Base-by-base conservation (phyloP, 2,113 vertebrate species). In the Origma solitaria region DNA sequence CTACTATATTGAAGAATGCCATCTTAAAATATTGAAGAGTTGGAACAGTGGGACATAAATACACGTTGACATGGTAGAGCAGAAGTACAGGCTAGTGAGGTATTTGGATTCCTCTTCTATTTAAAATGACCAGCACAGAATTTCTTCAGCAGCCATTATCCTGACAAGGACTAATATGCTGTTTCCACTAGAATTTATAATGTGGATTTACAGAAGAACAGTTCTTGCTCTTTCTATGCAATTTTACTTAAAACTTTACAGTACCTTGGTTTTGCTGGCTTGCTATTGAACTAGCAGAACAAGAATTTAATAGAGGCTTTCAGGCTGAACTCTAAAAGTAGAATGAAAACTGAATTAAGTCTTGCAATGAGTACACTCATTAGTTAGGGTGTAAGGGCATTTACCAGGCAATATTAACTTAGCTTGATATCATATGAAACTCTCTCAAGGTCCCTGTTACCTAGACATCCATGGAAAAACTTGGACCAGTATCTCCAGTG, bases 271-370 rank as follows among this genome's bases (percentile, higher is more conserved):
- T 96, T 88, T 3, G 0, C 66, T 86, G 40, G 38, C 88, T 95
- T 50, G 25, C 45, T 80, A 19, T 45, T 49, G 40, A 92, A 80
- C 82, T 69, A 77, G 14, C 37, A 72, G 73, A 76, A 57, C 62
- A 94, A 31, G 82, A 86, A 86, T 90, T 85, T 80, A 93, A 88
- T 93, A 82, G 37, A 69, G 30, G 33, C 53, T 94, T 90, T 93
- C 44, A 82, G 71, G 50, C n/a, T 88, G 66, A 92, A 92, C 75
- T 83, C 45, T 57, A 49, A 80, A 88, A 62, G 62, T 82, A 70
- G 37, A 90, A 30, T 82, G 79, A 88, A 90, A 93, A 90, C 90
- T 82, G 85, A 92, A 92, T 86, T 86, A 92, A 86, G 40, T 20
- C 25, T 92, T 83, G 54, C 50, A 86, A 24, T 47, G 72, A 80